Evolutionary conservation across 2,797 vertebrate species (phyloP), one percentile per base, ranked within the genome.

Genomic region (Enteromius radiatus): DNA sequence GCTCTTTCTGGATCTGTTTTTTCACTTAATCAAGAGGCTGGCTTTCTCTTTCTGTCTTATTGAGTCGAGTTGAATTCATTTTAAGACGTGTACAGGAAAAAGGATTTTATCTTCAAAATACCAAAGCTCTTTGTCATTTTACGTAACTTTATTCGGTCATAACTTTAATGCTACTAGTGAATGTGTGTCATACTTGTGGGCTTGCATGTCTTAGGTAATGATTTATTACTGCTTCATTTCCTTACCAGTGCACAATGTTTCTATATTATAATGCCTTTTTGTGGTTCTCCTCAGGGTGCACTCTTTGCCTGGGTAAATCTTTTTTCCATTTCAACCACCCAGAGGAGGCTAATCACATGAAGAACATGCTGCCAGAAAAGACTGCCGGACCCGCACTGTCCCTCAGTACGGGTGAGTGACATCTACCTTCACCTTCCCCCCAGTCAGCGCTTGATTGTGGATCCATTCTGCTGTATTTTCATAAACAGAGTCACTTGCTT

Each of bases 291-390:
- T 33, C 36, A 89, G 88, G 86, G 70, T 84, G 81, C 67, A 83
- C 78, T 59, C 65, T 88, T 80, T 89, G 84, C 78, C 80, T 84
- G 78, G 87, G 89, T 87, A 87, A 91, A 88, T 86, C 86, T 63
- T 84, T 86, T 85, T 89, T 89, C 83, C 5, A 68, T 85, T 89
- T 90, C 89, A 91, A 88, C 81, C 69, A 80, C 76, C 88, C 74
- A 77, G 82, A 89, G 38, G 83, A 91, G 85, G 81, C 87, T 73
- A 79, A 17, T 83, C 92, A 85, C 88, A 93, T 94, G 92, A 87
- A 70, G 86, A 94, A 91, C 88, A 96, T 95, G 95, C 92, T 96
- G 88, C 94, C 95, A 12, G 95, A 96, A 83, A 94, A 95, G 92
- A 94, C 87, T 70, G 90, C 94, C 31, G 89, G 93, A 4, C 78